Evolutionary conservation across 2,113 vertebrate species (phyloP).

Genomic region (Macquaria australasica): DNA sequence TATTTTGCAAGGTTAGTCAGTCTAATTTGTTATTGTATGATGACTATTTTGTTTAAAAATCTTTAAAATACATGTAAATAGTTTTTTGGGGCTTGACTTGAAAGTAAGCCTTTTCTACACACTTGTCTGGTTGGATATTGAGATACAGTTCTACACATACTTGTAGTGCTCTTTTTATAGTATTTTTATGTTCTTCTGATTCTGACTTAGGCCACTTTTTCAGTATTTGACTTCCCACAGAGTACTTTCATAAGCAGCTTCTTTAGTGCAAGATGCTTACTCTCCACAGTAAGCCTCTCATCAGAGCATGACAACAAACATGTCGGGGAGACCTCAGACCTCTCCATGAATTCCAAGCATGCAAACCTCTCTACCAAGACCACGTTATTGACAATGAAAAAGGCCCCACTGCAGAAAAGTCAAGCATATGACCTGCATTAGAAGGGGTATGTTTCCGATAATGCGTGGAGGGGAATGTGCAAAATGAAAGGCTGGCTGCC

Average conservation of each 20-base stretch:
- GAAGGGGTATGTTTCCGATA: conserved; percentile 70
- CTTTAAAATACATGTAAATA: neutral
- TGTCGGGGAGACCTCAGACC: conserved; percentile 45
- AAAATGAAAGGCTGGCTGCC: conserved; percentile 65
- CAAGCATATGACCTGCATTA: conserved; percentile 66
- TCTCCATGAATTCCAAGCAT: conserved; percentile 64
- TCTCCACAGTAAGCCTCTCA: conserved; percentile 40
- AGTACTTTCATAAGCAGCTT: conserved; percentile 24
- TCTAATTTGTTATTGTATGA: neutral
- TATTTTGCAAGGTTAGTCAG: neutral
- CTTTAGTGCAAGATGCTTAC: conserved; percentile 8
- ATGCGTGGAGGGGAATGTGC: conserved; percentile 77
- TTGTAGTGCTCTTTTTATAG: neutral
- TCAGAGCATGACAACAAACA: conserved; percentile 66
- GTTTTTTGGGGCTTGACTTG: neutral
- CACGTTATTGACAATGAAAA: conserved; percentile 48
- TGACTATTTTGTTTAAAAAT: neutral
- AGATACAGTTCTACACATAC: neutral
- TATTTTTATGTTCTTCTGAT: too few species aligned
- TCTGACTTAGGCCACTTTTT: neutral
- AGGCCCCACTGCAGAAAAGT: conserved; percentile 26
- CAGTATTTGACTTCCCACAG: conserved; percentile 15
- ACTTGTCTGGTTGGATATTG: neutral
- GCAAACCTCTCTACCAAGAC: conserved; percentile 36
- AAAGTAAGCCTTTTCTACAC: neutral